Evolutionary conservation across 1,140 invertebrate genomes (phyloP), one percentile per base, ranked within the genome.

Genomic region (Luehdorfia chinensis): DNA sequence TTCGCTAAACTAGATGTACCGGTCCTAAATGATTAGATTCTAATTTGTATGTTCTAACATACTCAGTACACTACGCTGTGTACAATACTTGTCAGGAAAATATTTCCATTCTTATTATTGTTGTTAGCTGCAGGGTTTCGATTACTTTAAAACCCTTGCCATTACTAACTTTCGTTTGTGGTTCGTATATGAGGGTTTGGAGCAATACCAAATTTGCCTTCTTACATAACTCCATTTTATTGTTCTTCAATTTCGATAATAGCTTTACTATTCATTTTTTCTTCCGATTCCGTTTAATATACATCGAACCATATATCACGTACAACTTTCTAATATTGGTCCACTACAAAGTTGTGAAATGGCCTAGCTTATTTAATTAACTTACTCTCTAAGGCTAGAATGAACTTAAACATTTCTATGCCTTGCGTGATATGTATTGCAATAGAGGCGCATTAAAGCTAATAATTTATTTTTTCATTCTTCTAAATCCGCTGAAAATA

Each of bases 271-370:
- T 21, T 21, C 19, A 21, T 43, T 25, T 21, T 18, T 12, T 36
- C 27, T 14, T 37, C 25, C 28, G 25, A 47, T 39, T 39, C 25
- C n/a, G 21, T 37, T 39, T 32, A 30, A 37, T 54, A 18, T 33
- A 43, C 14, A 43, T 36, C 49, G 48, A 66, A 58, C 55, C 68
- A 54, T 58, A 57, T 63, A 53, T 69, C 58, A 77, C 65, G 78
- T 76, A 84, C 80, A 84, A 84, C 77, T 84, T 84, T 86, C 80
- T 86, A 84, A 86, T 84, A 86, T 84, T 86, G 83, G 83, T 86
- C 83, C 83, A 66, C 83, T 83, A 84, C 75, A 70, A 66, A 83
- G 73, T 86, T 77, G 69, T 79, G 76, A 83, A 84, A 66, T 69
- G 75, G 73, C 62, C 78, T 83, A 81, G 67, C 76, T 84, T 79